These are phyloP conservation scores for Eremophila alpestris DNA, from an alignment of 2,797 vertebrate species.

Conservation along the genomic window DNA sequence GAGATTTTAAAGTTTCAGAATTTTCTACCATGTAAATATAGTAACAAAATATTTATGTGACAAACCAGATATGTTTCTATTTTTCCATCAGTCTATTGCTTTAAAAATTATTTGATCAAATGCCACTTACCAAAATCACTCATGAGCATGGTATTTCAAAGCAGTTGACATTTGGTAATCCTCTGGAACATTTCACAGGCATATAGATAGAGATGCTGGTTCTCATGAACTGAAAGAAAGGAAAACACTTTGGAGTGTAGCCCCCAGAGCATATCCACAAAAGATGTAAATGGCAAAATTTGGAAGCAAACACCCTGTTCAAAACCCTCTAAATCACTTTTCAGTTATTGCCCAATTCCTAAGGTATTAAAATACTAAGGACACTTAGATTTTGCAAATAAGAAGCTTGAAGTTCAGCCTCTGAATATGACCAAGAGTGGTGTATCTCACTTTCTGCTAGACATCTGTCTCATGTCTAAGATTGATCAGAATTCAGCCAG, in stretches of 20 bases:
- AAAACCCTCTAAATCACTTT: not conserved
- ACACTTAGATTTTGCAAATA: not conserved
- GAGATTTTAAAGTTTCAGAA: not conserved
- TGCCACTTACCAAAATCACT: not conserved
- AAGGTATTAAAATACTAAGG: not conserved
- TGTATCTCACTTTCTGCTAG: not conserved
- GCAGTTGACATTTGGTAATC: not conserved
- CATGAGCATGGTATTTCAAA: not conserved
- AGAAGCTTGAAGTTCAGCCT: not conserved
- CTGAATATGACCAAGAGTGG: not conserved
- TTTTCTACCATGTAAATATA: not conserved
- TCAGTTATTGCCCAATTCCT: not conserved
- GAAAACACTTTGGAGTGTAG: not conserved
- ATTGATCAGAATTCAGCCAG: not conserved
- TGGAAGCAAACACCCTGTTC: not conserved
- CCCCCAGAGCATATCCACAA: not conserved
- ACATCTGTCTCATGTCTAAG: not conserved
- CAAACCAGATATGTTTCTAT: not conserved
- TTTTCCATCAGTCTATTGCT: not conserved
- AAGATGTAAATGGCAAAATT: not conserved
- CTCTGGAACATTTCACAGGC: not conserved
- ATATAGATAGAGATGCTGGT: not conserved
- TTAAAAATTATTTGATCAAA: not conserved
- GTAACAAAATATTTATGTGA: not conserved
- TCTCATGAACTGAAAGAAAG: not conserved